These are phyloP conservation scores for Peromyscus nudipes DNA, from an alignment of 2,797 vertebrate species.

Conservation along the genomic window DNA sequence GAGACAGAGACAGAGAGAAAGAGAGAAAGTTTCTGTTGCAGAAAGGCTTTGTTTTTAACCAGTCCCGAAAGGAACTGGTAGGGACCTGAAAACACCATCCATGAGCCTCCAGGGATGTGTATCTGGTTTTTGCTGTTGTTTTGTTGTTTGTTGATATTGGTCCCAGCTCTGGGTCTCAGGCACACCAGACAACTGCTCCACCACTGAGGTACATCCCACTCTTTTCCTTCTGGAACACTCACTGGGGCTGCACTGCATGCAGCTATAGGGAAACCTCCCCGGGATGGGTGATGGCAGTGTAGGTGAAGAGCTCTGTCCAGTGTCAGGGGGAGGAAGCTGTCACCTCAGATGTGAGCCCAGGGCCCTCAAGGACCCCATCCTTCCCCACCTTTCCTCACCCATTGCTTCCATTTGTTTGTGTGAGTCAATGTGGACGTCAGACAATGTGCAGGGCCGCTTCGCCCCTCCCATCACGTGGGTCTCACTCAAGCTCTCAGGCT, in stretches of 20 bases:
- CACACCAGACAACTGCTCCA: background rate
- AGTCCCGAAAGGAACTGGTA: background rate
- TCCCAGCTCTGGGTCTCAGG: background rate
- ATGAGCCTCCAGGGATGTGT: background rate
- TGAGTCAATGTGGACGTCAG: background rate
- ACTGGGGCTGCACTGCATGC: too few species aligned
- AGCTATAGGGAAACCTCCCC: background rate
- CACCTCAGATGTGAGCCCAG: fast-evolving
- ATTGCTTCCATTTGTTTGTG: background rate
- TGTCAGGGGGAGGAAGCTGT: background rate
- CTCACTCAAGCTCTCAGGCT: background rate
- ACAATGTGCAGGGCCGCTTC: too few species aligned
- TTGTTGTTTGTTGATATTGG: background rate
- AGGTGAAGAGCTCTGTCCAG: background rate
- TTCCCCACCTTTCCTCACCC: background rate
- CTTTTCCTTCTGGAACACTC: background rate
- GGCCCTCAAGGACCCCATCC: background rate
- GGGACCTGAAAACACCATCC: too few species aligned
- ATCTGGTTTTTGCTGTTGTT: background rate
- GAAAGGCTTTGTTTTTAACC: background rate
- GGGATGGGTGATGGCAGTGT: too few species aligned
- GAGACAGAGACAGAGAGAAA: background rate
- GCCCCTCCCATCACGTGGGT: too few species aligned
- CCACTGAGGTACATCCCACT: background rate
- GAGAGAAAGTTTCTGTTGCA: background rate